Conservation (phyloP, 2,113 vertebrate genomes). For the Chaetodon auriga region DNA sequence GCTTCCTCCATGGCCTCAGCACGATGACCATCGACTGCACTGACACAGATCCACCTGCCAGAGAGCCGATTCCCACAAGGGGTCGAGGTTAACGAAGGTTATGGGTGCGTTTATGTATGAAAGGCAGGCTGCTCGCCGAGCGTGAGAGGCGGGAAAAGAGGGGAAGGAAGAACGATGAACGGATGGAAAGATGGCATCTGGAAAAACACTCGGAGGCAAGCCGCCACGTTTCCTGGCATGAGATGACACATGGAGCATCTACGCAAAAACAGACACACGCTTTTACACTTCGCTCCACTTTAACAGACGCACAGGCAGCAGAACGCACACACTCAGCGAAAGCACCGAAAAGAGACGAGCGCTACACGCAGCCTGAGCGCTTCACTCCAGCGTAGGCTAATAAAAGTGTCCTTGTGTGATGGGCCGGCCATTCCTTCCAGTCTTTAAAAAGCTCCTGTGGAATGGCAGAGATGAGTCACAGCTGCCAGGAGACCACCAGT, state of each 20-base stretch:
- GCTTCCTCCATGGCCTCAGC: constrained; percentile 19
- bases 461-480: constrained; percentile 65
- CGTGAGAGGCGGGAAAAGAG: background rate
- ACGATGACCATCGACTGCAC: background rate
- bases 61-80: background rate
- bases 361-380: background rate
- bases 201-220: constrained; percentile 40
- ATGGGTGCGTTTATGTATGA: background rate
- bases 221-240: constrained; percentile 42
- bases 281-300: background rate
- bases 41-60: background rate
- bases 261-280: constrained; percentile 1
- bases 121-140: background rate
- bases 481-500: constrained; percentile 66
- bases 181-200: constrained; percentile 56
- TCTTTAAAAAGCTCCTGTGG: constrained; percentile 74
- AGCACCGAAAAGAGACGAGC: background rate
- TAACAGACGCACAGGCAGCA: background rate
- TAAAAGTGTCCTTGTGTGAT: constrained; percentile 63
- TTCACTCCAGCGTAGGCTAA: constrained; percentile 49
- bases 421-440: constrained; percentile 62
- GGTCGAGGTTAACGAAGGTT: background rate
- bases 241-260: background rate
- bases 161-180: constrained; percentile 29
- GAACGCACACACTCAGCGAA: background rate